Conservation (phyloP, 2,113 vertebrate species). For the Tychaedon coryphoeus region DNA sequence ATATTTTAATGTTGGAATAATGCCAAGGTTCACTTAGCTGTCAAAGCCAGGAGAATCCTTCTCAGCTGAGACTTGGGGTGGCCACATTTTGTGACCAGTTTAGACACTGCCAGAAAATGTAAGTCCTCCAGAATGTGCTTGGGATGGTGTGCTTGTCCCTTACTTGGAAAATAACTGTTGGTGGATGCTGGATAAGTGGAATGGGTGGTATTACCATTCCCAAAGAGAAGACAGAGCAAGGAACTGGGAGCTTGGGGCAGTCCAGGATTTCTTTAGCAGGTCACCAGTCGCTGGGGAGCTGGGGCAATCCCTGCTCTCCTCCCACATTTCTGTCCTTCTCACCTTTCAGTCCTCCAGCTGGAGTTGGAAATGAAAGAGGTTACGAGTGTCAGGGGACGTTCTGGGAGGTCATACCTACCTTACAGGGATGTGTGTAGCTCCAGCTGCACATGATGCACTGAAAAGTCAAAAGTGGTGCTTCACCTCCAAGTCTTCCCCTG, state of each 20-base stretch:
- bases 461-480: neutral
- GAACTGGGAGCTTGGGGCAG: neutral
- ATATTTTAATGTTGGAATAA: neutral
- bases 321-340: neutral
- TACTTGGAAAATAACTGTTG: neutral
- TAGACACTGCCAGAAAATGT: neutral
- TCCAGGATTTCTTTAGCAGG: neutral
- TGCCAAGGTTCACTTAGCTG: neutral
- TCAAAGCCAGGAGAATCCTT: neutral
- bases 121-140: neutral
- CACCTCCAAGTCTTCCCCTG: neutral
- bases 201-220: neutral
- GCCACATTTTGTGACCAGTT: neutral
- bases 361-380: neutral
- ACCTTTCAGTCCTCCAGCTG: neutral
- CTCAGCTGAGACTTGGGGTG: neutral
- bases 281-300: rapidly evolving
- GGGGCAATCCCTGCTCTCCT: rapidly evolving
- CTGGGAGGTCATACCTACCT: neutral
- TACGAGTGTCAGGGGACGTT: neutral
- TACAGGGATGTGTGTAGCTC: neutral
- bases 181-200: neutral
- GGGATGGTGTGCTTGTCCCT: neutral
- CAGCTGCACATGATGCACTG: neutral
- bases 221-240: neutral